Evolutionary conservation across 2,888 invertebrate species (phyloP).

Genomic region (Scaptodrosophila latifasciaeformis): DNA sequence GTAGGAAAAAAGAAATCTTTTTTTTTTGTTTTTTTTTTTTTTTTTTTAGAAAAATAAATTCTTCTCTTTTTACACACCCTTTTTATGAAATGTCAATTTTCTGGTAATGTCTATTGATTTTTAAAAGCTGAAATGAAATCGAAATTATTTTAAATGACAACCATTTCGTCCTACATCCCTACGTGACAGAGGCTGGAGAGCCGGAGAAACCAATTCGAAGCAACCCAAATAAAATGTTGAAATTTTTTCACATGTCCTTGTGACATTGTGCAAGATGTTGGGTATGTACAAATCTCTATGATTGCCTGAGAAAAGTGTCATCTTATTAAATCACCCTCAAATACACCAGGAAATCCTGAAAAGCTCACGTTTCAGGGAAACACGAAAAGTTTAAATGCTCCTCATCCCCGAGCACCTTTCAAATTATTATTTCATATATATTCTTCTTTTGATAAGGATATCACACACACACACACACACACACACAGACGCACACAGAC

Average conservation of each 20-base stretch:
- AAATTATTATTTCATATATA: no score
- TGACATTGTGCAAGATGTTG: conserved; percentile 7
- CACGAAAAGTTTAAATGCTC: no score
- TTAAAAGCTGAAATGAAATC: conserved; percentile 39
- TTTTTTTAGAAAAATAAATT: conserved; percentile 13
- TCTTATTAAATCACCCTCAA: conserved; percentile 37
- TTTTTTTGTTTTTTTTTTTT: no score
- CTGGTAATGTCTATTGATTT: conserved; percentile 42
- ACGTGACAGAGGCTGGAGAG: neutral
- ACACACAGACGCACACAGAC: neutral
- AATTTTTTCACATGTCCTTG: neutral
- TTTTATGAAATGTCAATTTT: conserved; percentile 26
- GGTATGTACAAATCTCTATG: conserved; percentile 28
- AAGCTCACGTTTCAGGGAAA: conserved; percentile 1
- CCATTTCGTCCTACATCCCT: conserved; percentile 40
- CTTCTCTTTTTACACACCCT: conserved; percentile 16
- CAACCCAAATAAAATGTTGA: conserved; percentile 32
- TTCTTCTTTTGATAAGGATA: conserved; percentile 62
- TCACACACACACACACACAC: conserved; percentile 22
- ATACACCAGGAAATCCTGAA: conserved; percentile 20
- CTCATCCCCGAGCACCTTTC: conserved; percentile 52
- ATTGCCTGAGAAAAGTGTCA: conserved; percentile 20
- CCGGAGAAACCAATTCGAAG: neutral
- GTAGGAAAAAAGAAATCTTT: no score
- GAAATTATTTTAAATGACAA: conserved; percentile 58